phyloP scores from a whole-genome alignment of 2,113 vertebrate species.

The Ascaphus truei region DNA sequence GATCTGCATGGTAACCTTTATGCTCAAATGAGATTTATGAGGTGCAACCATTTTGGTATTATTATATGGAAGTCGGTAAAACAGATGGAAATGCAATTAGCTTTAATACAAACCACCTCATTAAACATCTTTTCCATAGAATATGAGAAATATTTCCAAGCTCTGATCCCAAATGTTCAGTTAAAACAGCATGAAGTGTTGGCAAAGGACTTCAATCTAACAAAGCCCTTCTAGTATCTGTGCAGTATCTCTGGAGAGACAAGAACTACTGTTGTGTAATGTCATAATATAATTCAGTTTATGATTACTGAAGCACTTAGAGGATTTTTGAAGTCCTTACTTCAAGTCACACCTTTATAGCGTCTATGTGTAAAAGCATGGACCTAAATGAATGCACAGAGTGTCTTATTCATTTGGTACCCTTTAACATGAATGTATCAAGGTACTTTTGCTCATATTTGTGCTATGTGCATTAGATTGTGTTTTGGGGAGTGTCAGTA shows the following conservation, averaged over 20 bases:
- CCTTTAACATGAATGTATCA: no score
- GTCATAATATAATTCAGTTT: constrained; percentile 26
- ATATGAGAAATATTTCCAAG: constrained; percentile 31
- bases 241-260: constrained; percentile 22
- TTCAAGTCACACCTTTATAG: no score
- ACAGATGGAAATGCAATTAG: constrained; percentile 54
- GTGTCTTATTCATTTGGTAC: no score
- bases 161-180: background rate
- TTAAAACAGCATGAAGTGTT: background rate
- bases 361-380: background rate
- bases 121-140: constrained; percentile 40
- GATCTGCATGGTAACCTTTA: background rate
- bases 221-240: constrained; percentile 18
- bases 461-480: no score
- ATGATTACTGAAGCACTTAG: no score
- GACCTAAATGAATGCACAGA: no score
- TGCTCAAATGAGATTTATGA: background rate
- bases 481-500: no score
- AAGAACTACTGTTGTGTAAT: background rate
- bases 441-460: no score
- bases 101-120: constrained; percentile 39
- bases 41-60: background rate
- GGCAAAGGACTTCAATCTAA: background rate
- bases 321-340: no score
- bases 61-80: constrained; percentile 38